A percentile compares a stretch with the other conserved stretches of the same genome.
Evolutionary conservation across 1,140 invertebrate genomes (phyloP).

Genomic region (Drosophila miranda): DNA sequence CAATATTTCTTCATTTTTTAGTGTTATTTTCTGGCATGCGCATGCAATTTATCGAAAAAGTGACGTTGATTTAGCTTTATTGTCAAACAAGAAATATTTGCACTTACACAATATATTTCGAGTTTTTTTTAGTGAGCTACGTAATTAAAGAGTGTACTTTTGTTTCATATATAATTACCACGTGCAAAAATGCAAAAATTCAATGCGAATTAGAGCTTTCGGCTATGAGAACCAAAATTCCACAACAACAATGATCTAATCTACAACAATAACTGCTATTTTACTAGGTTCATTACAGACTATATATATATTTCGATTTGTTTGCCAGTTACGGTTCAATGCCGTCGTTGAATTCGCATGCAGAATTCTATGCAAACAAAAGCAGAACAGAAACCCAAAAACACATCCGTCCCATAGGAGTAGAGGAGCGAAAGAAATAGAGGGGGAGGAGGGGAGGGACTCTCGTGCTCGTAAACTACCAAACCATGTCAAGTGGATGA

Average conservation of each 20-base stretch:
- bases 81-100: conserved; percentile 14
- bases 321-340: conserved; percentile 69
- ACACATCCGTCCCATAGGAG: background rate
- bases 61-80: conserved; percentile 39
- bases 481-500: conserved; percentile 48
- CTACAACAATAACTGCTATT: conserved; percentile 37
- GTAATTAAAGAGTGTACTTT: conserved; percentile 47
- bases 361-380: conserved; percentile 50
- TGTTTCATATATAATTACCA: conserved; percentile 48
- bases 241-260: conserved; percentile 43
- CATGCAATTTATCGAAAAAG: conserved; percentile 35
- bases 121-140: conserved; percentile 14
- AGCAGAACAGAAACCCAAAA: conserved; percentile 8
- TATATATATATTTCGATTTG: conserved; percentile 18
- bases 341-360: conserved; percentile 58
- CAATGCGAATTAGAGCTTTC: conserved; percentile 52
- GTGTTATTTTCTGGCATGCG: conserved; percentile 36
- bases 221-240: conserved; percentile 49
- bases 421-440: background rate
- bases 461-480: conserved; percentile 12
- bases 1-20: conserved; percentile 15
- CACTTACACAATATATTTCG: conserved; percentile 13
- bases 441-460: conserved; percentile 5
- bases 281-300: conserved; percentile 53
- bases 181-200: conserved; percentile 69